Evolutionary conservation across 2,888 invertebrate genomes (phyloP).

Genomic region (Campoplex capitator): DNA sequence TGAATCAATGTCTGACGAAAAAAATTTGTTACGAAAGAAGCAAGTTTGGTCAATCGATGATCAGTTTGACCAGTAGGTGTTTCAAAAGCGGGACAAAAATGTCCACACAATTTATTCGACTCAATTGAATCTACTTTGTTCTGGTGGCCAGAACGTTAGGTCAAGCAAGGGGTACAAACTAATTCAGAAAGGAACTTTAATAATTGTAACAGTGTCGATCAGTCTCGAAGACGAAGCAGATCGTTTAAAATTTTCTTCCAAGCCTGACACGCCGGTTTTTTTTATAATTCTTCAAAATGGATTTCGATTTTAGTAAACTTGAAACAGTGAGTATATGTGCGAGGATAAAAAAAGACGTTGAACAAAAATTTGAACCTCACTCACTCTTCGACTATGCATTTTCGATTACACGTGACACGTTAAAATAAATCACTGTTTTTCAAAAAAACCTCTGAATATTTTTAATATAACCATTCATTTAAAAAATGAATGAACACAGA

Average conservation of each 20-base stretch:
- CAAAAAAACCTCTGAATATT: too few species aligned
- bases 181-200: conserved; percentile 59
- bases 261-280: neutral
- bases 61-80: conserved; percentile 21
- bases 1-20: neutral
- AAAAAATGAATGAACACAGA: neutral
- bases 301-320: conserved; percentile 63
- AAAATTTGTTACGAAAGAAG: neutral
- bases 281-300: conserved; percentile 50
- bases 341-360: neutral
- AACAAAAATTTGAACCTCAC: too few species aligned
- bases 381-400: too few species aligned
- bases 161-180: conserved; percentile 58
- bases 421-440: too few species aligned
- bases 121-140: conserved; percentile 68
- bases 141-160: conserved; percentile 28
- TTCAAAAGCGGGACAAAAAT: conserved; percentile 13
- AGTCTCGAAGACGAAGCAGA: conserved; percentile 36
- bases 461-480: neutral
- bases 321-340: conserved; percentile 63
- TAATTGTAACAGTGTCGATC: conserved; percentile 39
- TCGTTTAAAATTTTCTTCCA: conserved; percentile 24
- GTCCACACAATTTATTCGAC: conserved; percentile 54
- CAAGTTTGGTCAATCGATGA: conserved; percentile 14
- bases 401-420: too few species aligned